Percentiles rank a stretch among this genome's conserved stretches.
Evolutionary conservation across 2,888 invertebrate genomes (phyloP).

Genomic region (Melieria omissa): DNA sequence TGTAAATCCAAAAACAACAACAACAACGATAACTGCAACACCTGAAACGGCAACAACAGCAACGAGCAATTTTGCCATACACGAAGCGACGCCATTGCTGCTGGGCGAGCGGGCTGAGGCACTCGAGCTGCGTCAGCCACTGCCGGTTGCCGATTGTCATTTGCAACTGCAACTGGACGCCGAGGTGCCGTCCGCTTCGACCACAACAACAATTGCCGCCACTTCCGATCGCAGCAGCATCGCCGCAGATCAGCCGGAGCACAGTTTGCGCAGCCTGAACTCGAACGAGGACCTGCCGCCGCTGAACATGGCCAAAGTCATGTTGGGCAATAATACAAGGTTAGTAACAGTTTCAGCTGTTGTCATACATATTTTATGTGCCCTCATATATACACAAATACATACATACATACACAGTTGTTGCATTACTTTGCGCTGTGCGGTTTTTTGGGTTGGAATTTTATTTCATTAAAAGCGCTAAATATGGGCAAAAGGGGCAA

Average conservation of each 20-base stretch:
- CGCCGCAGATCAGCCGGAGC: constrained; percentile 23
- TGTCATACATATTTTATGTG: background rate
- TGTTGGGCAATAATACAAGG: constrained; percentile 60
- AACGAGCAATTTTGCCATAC: constrained; percentile 19
- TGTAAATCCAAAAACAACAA: constrained; percentile 26
- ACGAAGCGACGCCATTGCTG: constrained; percentile 17
- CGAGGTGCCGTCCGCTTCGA: constrained; percentile 18
- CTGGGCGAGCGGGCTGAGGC: constrained; percentile 4
- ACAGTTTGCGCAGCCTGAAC: background rate
- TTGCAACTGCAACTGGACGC: background rate
- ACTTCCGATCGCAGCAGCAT: constrained; percentile 29
- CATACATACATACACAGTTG: background rate
- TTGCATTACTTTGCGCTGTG: background rate
- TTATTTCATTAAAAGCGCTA: no score
- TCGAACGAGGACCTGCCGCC: constrained; percentile 27
- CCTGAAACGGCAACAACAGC: constrained; percentile 17
- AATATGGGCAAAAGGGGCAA: no score
- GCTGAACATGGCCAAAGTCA: constrained; percentile 57
- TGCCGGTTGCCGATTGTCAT: constrained; percentile 5
- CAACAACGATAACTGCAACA: constrained; percentile 17
- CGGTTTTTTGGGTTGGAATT: no score
- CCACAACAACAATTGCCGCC: constrained; percentile 17
- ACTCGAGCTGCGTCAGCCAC: constrained; percentile 7
- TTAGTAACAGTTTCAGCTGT: constrained; percentile 45
- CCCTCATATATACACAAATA: background rate